Conservation (phyloP, 2,888 invertebrate genomes). For the Xanthia icteritia region DNA sequence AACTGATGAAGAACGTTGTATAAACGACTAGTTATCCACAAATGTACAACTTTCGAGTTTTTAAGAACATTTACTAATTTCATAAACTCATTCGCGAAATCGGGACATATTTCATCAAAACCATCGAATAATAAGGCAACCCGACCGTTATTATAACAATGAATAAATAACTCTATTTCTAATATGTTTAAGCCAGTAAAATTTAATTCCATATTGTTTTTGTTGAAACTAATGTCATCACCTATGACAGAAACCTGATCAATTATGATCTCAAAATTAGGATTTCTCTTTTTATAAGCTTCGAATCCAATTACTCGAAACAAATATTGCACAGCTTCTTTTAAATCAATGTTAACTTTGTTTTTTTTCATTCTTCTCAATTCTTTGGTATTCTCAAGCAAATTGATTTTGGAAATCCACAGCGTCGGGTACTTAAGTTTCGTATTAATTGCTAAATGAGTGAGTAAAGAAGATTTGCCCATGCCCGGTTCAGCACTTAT, state of each 20-base stretch:
- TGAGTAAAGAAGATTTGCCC: constrained; percentile 65
- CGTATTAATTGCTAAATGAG: constrained; percentile 59
- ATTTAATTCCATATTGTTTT: neutral
- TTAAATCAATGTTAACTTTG: constrained; percentile 12
- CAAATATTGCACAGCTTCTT: constrained; percentile 37
- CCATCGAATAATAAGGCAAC: constrained; percentile 60
- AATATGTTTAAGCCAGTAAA: constrained; percentile 29
- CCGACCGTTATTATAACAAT: constrained; percentile 53
- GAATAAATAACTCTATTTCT: constrained; percentile 51
- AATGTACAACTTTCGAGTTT: constrained; percentile 40
- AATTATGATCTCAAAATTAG: constrained; percentile 6
- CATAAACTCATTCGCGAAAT: constrained; percentile 52
- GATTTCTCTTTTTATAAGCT: constrained; percentile 2
- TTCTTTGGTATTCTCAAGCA: constrained; percentile 42
- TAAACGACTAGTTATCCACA: constrained; percentile 64
- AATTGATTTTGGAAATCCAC: constrained; percentile 64
- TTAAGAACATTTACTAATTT: constrained; percentile 49
- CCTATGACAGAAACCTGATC: constrained; percentile 9
- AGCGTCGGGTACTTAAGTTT: constrained; percentile 45
- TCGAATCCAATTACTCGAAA: constrained; percentile 27
- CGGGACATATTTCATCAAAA: constrained; percentile 67
- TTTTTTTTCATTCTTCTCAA: constrained; percentile 34
- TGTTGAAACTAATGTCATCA: constrained; percentile 18
- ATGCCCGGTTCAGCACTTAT: constrained; percentile 63
- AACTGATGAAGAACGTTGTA: constrained; percentile 55